A percentile compares a stretch with the other conserved stretches of the same genome.
Conservation (phyloP, 2,888 invertebrate species). For the Lasius platythorax region DNA sequence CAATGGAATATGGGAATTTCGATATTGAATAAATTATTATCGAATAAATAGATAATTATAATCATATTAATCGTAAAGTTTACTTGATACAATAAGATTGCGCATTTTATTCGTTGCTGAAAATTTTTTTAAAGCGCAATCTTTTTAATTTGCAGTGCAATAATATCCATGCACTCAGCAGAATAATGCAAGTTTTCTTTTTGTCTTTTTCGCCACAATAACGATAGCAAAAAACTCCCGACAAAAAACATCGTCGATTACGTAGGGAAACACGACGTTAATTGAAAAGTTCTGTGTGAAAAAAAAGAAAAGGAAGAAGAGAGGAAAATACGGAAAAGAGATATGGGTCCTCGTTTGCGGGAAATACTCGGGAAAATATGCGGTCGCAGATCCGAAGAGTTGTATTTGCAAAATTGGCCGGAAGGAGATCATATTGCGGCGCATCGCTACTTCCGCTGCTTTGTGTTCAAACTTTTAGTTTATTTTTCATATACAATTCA, state of each 20-base stretch:
- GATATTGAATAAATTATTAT: background rate
- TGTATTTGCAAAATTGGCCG: conserved; percentile 33
- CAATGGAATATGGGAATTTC: background rate
- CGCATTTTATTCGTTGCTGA: conserved; percentile 14
- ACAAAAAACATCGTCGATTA: conserved; percentile 29
- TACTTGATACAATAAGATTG: background rate
- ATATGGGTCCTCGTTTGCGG: background rate
- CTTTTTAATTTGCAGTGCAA: conserved; percentile 13
- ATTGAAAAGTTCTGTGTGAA: conserved; percentile 36
- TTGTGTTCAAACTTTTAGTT: conserved; percentile 20
- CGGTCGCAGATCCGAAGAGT: background rate
- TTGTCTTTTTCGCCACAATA: conserved; percentile 18
- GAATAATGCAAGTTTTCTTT: conserved; percentile 14
- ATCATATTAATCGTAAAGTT: background rate
- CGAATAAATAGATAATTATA: background rate
- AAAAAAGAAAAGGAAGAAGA: background rate
- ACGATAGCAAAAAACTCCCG: conserved; percentile 22
- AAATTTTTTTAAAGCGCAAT: background rate
- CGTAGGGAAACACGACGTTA: conserved; percentile 22
- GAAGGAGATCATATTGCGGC: conserved; percentile 14
- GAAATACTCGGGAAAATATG: conserved; percentile 18
- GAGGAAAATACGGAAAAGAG: conserved; percentile 11
- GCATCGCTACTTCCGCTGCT: background rate
- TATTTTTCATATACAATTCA: background rate
- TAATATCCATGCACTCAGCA: conserved; percentile 10